Percentiles rank a stretch among this genome's conserved stretches.
phyloP scores from a whole-genome alignment of 2,113 vertebrate species.

The Garra rufa region DNA sequence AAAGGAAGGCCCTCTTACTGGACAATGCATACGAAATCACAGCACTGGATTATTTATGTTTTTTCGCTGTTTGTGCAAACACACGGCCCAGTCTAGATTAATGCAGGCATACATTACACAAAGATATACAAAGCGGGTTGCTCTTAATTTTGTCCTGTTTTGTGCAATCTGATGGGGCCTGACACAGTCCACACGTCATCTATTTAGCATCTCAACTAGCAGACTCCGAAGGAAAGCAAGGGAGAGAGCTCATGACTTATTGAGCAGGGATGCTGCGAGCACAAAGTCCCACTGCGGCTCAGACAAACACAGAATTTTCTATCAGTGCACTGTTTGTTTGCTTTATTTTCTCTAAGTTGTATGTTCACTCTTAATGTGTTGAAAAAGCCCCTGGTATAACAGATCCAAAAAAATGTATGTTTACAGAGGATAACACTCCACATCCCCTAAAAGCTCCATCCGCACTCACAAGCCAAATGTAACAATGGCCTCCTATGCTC shows the following conservation, averaged over 20 bases:
- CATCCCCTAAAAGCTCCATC: conserved; percentile 25
- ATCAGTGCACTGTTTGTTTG: conserved; percentile 62
- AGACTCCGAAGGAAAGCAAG: conserved; percentile 53
- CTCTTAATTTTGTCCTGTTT: conserved; percentile 68
- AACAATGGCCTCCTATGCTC: conserved; percentile 15
- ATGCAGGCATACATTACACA: conserved; percentile 48
- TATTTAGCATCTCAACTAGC: conserved; percentile 65
- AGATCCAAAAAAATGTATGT: conserved; percentile 43
- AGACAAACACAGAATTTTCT: conserved; percentile 62
- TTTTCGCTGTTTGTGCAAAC: conserved; percentile 32
- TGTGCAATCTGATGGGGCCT: conserved; percentile 57
- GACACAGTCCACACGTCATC: conserved; percentile 59
- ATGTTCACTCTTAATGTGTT: conserved; percentile 48
- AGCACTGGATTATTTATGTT: conserved; percentile 67
- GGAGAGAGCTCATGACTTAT: conserved; percentile 65
- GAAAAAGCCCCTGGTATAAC: conserved; percentile 52
- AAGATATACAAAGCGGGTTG: conserved; percentile 61
- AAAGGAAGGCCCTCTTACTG: conserved; percentile 64
- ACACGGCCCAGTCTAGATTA: conserved; percentile 42
- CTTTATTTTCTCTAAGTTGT: conserved; percentile 53
- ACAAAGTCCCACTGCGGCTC: conserved; percentile 56
- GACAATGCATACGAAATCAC: conserved; percentile 64
- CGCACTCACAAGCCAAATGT: conserved; percentile 11
- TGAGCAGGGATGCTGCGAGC: conserved; percentile 58
- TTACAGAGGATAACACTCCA: conserved; percentile 40